Evolutionary conservation across 2,888 invertebrate species (phyloP), one percentile per base, ranked within the genome.

Genomic region (Cremastinae sp.): DNA sequence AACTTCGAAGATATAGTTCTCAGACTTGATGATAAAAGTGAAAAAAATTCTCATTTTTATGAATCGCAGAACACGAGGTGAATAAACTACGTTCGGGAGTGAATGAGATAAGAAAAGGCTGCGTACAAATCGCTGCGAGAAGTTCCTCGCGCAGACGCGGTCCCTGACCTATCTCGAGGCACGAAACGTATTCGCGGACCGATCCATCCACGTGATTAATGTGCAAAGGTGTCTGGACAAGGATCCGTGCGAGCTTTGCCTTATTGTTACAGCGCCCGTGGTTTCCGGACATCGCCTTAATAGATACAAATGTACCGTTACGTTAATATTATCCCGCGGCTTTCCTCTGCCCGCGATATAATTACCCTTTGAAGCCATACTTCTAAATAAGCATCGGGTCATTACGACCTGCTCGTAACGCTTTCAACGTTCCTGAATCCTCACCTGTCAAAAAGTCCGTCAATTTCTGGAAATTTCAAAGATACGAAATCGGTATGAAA

Each of bases 231-330:
- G 79, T 80, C 79, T 78, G 79, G 41, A 53, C 70, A 22, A 81
- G 78, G 71, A 79, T 72, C 28, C 75, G 70, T 73, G 79, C 70
- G 75, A 72, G 37, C 51, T 1, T 70, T 35, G 64, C 79, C 80
- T 82, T 82, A 83, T 84, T 83, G 83, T 82, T 80, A 74, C 28
- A 28, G 28, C 28, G 71, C 75, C 64, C 77, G 79, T 72, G 51
- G 49, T 68, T 49, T 39, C 78, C 53, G 22, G 56, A 35, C 49
- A 49, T 70, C 77, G 70, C 43, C 79, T 28, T 84, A 85, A 85
- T 84, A 84, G 83, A 83, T 84, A 85, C 83, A 85, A 84, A 85
- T 84, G 84, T 81, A 81, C 65, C 28, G 69, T 70, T 55, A 61
- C 45, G 55, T 62, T 45, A 28, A 28, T 28, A 56, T 37, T 18